These are phyloP conservation scores for Xylota sylvarum DNA, from an alignment of 2,888 invertebrate species.

Conservation along the genomic window DNA sequence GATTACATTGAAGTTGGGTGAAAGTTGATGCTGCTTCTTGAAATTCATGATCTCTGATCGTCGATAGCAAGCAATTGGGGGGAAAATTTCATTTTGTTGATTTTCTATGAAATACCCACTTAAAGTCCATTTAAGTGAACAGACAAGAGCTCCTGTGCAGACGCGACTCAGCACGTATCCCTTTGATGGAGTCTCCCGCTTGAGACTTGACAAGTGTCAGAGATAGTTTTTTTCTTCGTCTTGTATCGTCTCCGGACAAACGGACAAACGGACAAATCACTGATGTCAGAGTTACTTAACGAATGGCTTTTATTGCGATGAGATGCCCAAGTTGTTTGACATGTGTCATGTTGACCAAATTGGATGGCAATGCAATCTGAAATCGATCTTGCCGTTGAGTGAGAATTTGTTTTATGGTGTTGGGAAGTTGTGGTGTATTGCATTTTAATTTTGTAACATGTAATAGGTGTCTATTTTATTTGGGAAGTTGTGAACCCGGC, in stretches of 20 bases:
- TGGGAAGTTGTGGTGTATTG: constrained; percentile 11
- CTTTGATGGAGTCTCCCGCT: constrained; percentile 4
- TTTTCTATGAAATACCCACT: constrained; percentile 34
- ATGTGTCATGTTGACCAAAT: constrained; percentile 70
- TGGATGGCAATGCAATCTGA: constrained; percentile 54
- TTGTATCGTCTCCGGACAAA: constrained; percentile 36
- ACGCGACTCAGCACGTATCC: constrained; percentile 15
- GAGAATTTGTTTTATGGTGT: constrained; percentile 47
- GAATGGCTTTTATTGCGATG: constrained; percentile 22
- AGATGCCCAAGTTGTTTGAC: constrained; percentile 47
- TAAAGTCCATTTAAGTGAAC: constrained; percentile 36
- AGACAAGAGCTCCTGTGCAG: constrained; percentile 47
- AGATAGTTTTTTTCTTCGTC: constrained; percentile 32
- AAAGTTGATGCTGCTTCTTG: constrained; percentile 60
- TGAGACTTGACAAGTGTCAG: constrained; percentile 29
- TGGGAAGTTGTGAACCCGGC: background rate
- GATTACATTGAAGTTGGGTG: constrained; percentile 32
- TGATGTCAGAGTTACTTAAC: constrained; percentile 57
- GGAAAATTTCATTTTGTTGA: constrained; percentile 6
- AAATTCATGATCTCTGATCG: constrained; percentile 35
- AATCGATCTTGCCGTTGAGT: constrained; percentile 37
- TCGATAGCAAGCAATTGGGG: constrained; percentile 28
- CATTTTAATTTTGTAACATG: constrained; percentile 23
- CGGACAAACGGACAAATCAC: constrained; percentile 64
- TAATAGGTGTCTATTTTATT: background rate